These are phyloP conservation scores for Nasonia oneida DNA, from an alignment of 2,888 invertebrate genomes.

Conservation along the genomic window DNA sequence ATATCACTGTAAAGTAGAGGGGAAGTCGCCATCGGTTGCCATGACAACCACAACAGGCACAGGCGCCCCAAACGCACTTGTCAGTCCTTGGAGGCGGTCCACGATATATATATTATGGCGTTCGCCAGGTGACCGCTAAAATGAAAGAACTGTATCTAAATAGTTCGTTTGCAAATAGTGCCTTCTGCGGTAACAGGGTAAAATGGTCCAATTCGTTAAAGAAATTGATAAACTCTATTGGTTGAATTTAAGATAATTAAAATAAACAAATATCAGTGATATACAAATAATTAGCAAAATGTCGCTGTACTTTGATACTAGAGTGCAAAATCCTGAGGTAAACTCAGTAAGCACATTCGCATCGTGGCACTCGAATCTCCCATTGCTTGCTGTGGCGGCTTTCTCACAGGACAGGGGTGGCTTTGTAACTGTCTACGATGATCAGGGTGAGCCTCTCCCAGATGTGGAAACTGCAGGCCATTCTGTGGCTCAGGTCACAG, in stretches of 20 bases:
- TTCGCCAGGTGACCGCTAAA: neutral
- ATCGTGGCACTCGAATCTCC: constrained; percentile 90
- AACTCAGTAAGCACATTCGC: constrained; percentile 90
- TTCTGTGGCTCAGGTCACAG: constrained; percentile 89
- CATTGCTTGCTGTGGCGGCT: constrained; percentile 91
- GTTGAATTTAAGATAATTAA: neutral
- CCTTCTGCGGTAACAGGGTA: neutral
- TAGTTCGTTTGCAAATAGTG: neutral
- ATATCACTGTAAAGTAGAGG: neutral
- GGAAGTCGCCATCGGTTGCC: neutral
- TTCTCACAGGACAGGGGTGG: constrained; percentile 94
- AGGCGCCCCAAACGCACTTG: neutral
- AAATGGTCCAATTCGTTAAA: neutral
- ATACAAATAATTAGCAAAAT: constrained; percentile 77
- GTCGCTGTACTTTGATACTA: constrained; percentile 92
- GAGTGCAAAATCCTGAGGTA: constrained; percentile 87
- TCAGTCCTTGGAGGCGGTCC: neutral
- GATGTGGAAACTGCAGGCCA: constrained; percentile 89
- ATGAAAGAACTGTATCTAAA: neutral
- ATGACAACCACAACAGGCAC: neutral
- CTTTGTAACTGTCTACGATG: constrained; percentile 92
- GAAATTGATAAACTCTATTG: neutral
- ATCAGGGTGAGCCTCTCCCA: constrained; percentile 88
- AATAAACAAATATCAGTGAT: neutral
- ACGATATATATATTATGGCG: neutral